These are phyloP conservation scores for Imbricaverruca yamaguchii DNA, from an alignment of 2,888 invertebrate genomes.

Conservation along the genomic window DNA sequence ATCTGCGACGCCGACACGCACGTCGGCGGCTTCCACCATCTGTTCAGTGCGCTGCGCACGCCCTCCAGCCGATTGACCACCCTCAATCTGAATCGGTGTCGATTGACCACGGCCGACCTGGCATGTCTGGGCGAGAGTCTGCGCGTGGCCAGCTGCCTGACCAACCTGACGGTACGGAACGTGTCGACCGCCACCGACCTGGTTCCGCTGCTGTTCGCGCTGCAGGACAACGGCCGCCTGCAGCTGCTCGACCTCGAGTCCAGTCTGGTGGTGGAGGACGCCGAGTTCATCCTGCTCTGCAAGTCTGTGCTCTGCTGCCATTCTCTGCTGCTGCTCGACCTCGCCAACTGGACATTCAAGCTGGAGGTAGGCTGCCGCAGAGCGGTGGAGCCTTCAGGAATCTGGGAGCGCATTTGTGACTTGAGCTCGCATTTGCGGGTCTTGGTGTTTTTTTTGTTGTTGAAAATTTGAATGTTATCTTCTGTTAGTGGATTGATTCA, in stretches of 20 bases:
- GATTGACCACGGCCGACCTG: conserved; percentile 48
- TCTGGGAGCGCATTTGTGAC: too few species aligned
- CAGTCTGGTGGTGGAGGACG: conserved; percentile 49
- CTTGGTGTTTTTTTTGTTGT: too few species aligned
- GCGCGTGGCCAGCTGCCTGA: conserved; percentile 47
- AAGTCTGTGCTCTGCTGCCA: conserved; percentile 46
- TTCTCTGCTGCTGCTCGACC: conserved; percentile 47
- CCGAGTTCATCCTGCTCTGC: conserved; percentile 45
- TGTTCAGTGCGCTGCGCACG: conserved; percentile 46
- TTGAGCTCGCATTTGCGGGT: too few species aligned
- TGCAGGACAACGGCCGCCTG: conserved; percentile 48
- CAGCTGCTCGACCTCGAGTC: conserved; percentile 51
- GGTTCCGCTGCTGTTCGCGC: conserved; percentile 49
- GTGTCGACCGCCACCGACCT: conserved; percentile 50
- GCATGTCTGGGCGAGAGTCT: conserved; percentile 51
- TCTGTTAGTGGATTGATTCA: too few species aligned
- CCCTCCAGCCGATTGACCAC: conserved; percentile 48
- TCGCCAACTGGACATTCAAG: conserved; percentile 52
- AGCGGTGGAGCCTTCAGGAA: not conserved
- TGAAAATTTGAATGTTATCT: too few species aligned
- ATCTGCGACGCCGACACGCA: conserved; percentile 21
- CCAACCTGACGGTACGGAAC: conserved; percentile 50
- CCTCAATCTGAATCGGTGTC: conserved; percentile 51
- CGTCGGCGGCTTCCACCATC: conserved; percentile 38
- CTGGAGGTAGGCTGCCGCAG: conserved; percentile 46